Base-by-base conservation (phyloP, 2,888 invertebrate species). In the Troilus luridus region DNA sequence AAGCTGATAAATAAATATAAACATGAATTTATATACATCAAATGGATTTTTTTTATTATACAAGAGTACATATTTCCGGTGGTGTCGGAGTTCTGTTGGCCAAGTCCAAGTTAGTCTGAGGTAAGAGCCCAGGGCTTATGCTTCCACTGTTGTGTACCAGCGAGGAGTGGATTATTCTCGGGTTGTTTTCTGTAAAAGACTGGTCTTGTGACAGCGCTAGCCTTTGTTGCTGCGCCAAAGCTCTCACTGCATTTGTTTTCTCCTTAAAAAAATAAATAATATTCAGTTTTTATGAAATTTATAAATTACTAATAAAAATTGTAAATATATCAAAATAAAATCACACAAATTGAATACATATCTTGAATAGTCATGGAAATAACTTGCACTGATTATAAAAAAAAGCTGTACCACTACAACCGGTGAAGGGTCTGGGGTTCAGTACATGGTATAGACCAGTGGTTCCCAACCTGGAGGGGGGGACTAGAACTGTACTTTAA, bases 171-270 rank as follows among this genome's bases (percentile, higher is more conserved):
- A 89, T 89, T 54, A 91, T 60, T 81, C 88, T 72, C 9, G 90
- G 62, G 27, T 91, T 90, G 27, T 91, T 90, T 24, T 92, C 91
- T 59, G 89, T 60, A 27, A 91, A 92, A n/a, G 92, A 92, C 89
- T 92, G 92, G 67, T 92, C 92, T 27, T 92, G 92, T 64, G 92
- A 92, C 58, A 93, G 64, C 9, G 91, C 91, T n/a, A 91, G 89
- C 88, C 92, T 91, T 72, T 93, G 92, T 92, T 94, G 94, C 77
- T 94, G 95, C 94, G 95, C 95, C 14, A 95, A 94, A 14, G 96
- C 96, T 93, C 96, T 96, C 60, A 97, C 97, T 90, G 97, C 96
- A 93, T 97, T 97, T 0, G 97, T 98, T 94, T 98, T 98, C 94
- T 97, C 97, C 95, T 95, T 93, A 92, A 85, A 91, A n/a, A 85